Percentiles rank a stretch among this genome's conserved stretches.
Conservation (phyloP, 1,140 invertebrate genomes). For the Leptestheria dahalacensis region DNA sequence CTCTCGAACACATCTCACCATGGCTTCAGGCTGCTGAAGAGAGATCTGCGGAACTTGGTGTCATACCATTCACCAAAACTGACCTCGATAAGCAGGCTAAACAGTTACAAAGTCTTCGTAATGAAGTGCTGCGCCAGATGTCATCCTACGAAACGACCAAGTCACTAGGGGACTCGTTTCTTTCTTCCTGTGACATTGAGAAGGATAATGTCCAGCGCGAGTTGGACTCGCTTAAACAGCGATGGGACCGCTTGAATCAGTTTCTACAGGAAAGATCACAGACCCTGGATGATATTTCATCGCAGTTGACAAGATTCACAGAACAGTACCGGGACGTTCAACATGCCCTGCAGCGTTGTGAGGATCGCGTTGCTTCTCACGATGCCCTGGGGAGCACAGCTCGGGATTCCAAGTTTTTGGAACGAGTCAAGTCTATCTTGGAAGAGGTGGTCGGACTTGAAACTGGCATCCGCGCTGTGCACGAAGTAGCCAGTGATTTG, state of each 20-base stretch:
- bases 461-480: conserved; percentile 55
- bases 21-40: conserved; percentile 79
- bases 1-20: conserved; percentile 66
- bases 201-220: conserved; percentile 75
- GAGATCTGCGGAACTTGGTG: conserved; percentile 56
- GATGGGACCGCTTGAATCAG: conserved; percentile 78
- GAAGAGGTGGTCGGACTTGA: conserved; percentile 58
- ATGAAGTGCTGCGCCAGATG: conserved; percentile 63
- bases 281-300: conserved; percentile 66
- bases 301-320: conserved; percentile 53
- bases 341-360: conserved; percentile 64
- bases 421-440: conserved; percentile 57
- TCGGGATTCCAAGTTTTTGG: conserved; percentile 63
- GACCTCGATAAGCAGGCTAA: conserved; percentile 77
- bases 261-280: conserved; percentile 45
- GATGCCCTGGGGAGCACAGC: conserved; percentile 59
- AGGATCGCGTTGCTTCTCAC: conserved; percentile 72
- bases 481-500: conserved; percentile 54
- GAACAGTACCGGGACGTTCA: conserved; percentile 69
- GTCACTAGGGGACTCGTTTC: conserved; percentile 66
- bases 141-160: conserved; percentile 82
- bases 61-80: conserved; percentile 58
- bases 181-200: conserved; percentile 64
- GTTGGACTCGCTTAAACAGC: conserved; percentile 56
- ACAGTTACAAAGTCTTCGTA: conserved; percentile 75